A percentile compares a stretch with the other conserved stretches of the same genome.
These are phyloP conservation scores for Dicyrtomina minuta DNA, from an alignment of 2,888 invertebrate genomes.

Conservation along the genomic window DNA sequence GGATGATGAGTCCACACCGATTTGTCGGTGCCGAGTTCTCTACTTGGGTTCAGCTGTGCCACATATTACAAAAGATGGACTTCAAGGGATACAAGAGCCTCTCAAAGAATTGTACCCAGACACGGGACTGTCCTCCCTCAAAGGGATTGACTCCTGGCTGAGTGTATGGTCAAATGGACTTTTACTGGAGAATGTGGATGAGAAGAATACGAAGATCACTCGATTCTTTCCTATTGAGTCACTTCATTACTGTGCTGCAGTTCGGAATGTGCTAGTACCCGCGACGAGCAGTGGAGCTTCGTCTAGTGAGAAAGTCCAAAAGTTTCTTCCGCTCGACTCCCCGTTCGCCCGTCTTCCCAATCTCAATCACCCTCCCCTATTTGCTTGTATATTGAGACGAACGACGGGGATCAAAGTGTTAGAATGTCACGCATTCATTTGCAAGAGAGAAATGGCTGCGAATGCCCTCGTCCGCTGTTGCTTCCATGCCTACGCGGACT, in stretches of 20 bases:
- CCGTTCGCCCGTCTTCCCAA: slow-evolving; percentile 91
- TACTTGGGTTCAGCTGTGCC: slow-evolving; percentile 96
- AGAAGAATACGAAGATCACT: slow-evolving; percentile 88
- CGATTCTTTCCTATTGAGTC: slow-evolving; percentile 95
- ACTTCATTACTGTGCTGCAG: slow-evolving; percentile 93
- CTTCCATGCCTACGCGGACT: slow-evolving; percentile 96
- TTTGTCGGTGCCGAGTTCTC: slow-evolving; percentile 92
- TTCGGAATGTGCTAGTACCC: slow-evolving; percentile 76
- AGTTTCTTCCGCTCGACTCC: slow-evolving; percentile 92
- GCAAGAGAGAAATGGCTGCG: slow-evolving; percentile 93
- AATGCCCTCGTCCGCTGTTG: slow-evolving; percentile 96
- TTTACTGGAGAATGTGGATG: slow-evolving; percentile 91
- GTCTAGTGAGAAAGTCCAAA: slow-evolving; percentile 68
- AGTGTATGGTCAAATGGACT: slow-evolving; percentile 97
- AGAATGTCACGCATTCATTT: slow-evolving; percentile 98
- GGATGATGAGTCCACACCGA: slow-evolving; percentile 76
- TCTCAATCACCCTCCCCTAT: slow-evolving; percentile 90
- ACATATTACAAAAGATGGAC: slow-evolving; percentile 94
- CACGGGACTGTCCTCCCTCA: slow-evolving; percentile 81
- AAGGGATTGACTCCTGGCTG: slow-evolving; percentile 93
- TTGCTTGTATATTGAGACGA: slow-evolving; percentile 92
- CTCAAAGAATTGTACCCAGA: slow-evolving; percentile 93
- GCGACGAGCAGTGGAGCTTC: slow-evolving; percentile 59
- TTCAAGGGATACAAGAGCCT: slow-evolving; percentile 96
- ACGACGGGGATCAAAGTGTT: slow-evolving; percentile 96